Base-by-base conservation (phyloP, 2,888 invertebrate genomes). In the Synanthedon tipuliformis region DNA sequence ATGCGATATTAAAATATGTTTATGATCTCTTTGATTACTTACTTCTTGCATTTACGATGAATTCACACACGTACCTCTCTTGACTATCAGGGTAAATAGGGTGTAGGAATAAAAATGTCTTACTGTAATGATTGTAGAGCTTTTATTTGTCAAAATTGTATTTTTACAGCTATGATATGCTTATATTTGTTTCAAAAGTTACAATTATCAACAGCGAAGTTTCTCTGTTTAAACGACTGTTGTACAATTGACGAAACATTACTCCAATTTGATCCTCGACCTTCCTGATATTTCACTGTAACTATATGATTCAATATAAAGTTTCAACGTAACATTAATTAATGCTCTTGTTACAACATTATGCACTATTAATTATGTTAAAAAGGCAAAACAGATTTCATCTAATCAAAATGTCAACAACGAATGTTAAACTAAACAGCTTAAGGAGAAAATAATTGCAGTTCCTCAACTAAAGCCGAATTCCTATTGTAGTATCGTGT, bases 111-210 rank as follows among this genome's bases (percentile, higher is more conserved):
- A 67, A 80, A 82, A 81, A 55, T 74, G 59, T 63, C 63, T 56
- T 66, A 73, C 68, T 78, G 78, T 83, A 85, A 84, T 87, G 85
- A 84, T 84, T 90, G 89, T 90, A 87, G 88, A 89, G 89, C 89
- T 91, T 92, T 92, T 92, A 92, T 92, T 92, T 92, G 91, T 92
- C 92, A 92, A 92, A 91, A 92, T 91, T 90, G 90, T 90, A 90
- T 90, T 91, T 92, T 93, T 94, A 94, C 93, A 94, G 92, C 94
- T 94, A 94, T 94, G 94, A 94, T 94, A 94, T 94, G 94, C 94
- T 94, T 93, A 92, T 90, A 91, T 92, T 90, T 90, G 91, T 90
- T 90, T 90, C 90, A 89, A 91, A 79, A 78, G 87, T 88, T 88
- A 87, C 83, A 88, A 88, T 83, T 84, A 88, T 88, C 88, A 88